Percentiles rank a stretch among this genome's conserved stretches.
These are phyloP conservation scores for Thumatha senex DNA, from an alignment of 2,888 invertebrate species.

Conservation along the genomic window DNA sequence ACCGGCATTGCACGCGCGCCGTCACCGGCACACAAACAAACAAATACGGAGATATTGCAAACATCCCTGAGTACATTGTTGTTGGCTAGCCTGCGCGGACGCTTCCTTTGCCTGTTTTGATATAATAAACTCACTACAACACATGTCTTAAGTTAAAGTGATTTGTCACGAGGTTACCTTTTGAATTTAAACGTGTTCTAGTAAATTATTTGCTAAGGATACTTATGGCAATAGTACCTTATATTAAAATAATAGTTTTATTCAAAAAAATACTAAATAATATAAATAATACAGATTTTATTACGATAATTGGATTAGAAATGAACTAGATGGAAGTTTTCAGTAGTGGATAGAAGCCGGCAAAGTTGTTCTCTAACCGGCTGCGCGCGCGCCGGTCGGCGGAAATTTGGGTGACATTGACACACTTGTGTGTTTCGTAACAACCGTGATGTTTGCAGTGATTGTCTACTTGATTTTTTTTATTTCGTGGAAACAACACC, in stretches of 20 bases:
- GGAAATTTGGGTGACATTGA: constrained; percentile 57
- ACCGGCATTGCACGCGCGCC: constrained; percentile 59
- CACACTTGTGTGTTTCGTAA: constrained; percentile 67
- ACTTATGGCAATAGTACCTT: too few relatives aligned
- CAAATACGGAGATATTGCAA: constrained; percentile 46
- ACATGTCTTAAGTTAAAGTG: constrained; percentile 19
- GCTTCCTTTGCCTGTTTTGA: constrained; percentile 52
- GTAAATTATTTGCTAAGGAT: too few relatives aligned
- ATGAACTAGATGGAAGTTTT: too few relatives aligned
- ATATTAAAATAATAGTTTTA: too few relatives aligned
- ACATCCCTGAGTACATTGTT: constrained; percentile 48
- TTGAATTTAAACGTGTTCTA: neutral
- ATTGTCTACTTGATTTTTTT: constrained; percentile 51
- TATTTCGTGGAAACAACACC: constrained; percentile 39
- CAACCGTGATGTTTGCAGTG: constrained; percentile 49
- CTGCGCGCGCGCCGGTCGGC: constrained; percentile 52
- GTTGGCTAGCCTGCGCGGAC: constrained; percentile 22
- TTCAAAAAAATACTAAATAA: too few relatives aligned
- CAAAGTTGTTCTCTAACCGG: constrained; percentile 40
- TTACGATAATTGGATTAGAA: too few relatives aligned
- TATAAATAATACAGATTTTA: neutral
- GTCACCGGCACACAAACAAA: constrained; percentile 42
- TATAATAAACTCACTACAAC: constrained; percentile 26
- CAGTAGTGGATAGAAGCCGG: constrained; percentile 18
- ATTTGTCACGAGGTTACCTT: constrained; percentile 24